phyloP scores from a whole-genome alignment of 1,140 invertebrate species.

The Archivesica marissinica region DNA sequence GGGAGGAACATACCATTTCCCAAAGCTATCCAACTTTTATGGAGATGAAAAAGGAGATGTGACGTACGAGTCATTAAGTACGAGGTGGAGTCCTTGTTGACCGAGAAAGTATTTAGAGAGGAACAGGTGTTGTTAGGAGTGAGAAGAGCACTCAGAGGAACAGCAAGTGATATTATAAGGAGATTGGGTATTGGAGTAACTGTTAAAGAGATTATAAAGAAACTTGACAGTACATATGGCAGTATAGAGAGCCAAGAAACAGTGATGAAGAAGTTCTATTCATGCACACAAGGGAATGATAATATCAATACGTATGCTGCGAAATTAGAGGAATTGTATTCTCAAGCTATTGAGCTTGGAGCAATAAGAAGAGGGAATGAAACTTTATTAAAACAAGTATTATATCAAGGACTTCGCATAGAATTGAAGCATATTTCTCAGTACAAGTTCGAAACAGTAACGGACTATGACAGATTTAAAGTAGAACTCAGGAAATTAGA shows the following conservation, averaged over 20 bases:
- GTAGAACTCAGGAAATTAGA: neutral
- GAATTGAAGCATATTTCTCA: too few species aligned
- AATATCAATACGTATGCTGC: neutral
- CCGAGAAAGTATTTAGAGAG: constrained; percentile 9
- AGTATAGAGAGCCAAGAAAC: constrained; percentile 9
- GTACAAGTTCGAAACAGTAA: too few species aligned
- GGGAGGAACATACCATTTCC: too few species aligned
- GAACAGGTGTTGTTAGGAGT: constrained; percentile 22
- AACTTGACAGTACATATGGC: constrained; percentile 27
- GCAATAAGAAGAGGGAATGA: neutral
- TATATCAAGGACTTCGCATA: too few species aligned
- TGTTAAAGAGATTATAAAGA: neutral
- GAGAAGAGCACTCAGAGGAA: constrained; percentile 14
- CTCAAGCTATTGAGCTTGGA: neutral
- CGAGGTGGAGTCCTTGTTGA: constrained; percentile 4
- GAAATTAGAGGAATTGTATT: constrained; percentile 11
- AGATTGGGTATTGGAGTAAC: constrained; percentile 1
- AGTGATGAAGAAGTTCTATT: neutral
- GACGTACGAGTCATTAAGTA: too few species aligned
- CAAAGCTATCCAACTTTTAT: too few species aligned
- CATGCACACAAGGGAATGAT: neutral
- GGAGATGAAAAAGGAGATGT: constrained; percentile 36
- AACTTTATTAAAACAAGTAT: too few species aligned
- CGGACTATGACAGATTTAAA: too few species aligned
- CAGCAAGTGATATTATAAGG: too few species aligned